phyloP scores from a whole-genome alignment of 2,113 vertebrate species.

The Heteronetta atricapilla region DNA sequence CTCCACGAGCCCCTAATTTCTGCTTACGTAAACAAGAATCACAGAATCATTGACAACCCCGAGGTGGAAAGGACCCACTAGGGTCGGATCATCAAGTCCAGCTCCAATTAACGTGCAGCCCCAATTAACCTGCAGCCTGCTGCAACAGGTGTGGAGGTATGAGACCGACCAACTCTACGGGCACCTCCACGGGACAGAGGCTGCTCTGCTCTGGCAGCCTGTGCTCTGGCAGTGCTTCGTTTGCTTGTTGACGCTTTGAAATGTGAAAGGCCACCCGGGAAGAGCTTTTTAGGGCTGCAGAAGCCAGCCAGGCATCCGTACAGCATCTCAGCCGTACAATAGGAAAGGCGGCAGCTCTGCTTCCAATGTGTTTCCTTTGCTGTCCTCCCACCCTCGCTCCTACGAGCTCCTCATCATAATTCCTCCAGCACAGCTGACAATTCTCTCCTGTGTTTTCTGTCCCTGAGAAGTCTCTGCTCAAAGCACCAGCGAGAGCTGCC shows the following conservation, averaged over 20 bases:
- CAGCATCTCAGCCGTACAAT: background rate
- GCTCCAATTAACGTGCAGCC: background rate
- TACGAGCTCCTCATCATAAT: constrained; percentile 56
- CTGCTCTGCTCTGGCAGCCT: background rate
- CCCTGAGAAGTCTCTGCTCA: constrained; percentile 53
- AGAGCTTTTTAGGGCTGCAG: background rate
- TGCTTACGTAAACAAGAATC: background rate
- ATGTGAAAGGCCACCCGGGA: background rate
- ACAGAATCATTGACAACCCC: background rate
- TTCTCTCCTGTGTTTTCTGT: constrained; percentile 43
- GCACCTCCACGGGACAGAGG: background rate
- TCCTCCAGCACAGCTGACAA: constrained; percentile 68
- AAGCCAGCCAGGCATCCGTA: background rate
- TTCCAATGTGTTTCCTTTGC: constrained; percentile 57
- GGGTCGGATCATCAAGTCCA: background rate
- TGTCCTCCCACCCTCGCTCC: constrained; percentile 66
- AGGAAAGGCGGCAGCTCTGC: constrained; percentile 55
- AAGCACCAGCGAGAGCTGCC: background rate
- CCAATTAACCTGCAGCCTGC: background rate
- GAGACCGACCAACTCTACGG: background rate
- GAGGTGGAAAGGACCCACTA: background rate
- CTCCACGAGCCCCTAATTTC: background rate
- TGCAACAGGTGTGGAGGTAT: too few relatives aligned
- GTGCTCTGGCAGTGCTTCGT: background rate
- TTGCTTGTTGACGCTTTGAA: background rate